Conservation (phyloP, 2,113 vertebrate genomes). For the Tragelaphus strepsiceros region DNA sequence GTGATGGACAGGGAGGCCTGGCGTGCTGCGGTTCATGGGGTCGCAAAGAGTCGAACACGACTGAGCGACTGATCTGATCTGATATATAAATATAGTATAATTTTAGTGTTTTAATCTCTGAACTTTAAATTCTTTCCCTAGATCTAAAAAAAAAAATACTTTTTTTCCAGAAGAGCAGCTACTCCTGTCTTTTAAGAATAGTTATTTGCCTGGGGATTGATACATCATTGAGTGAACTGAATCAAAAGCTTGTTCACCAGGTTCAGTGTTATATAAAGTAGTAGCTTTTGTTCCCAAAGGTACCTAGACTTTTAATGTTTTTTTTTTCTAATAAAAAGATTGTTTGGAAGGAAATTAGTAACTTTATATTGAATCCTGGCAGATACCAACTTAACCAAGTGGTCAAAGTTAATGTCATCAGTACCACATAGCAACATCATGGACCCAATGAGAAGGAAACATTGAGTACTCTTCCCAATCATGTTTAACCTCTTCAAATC, state of each 20-base stretch:
- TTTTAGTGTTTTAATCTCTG: not conserved
- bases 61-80: too few relatives aligned
- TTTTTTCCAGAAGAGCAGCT: not conserved
- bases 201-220: not conserved
- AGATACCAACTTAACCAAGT: not conserved
- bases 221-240: not conserved
- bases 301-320: not conserved
- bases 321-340: not conserved
- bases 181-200: not conserved
- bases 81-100: not conserved
- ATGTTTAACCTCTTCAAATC: not conserved
- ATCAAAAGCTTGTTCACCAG: not conserved
- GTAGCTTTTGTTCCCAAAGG: not conserved
- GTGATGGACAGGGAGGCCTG: too few relatives aligned
- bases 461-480: not conserved
- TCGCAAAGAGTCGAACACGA: too few relatives aligned
- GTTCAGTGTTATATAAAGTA: not conserved
- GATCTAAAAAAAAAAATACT: not conserved
- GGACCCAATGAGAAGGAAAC: not conserved
- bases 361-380: not conserved
- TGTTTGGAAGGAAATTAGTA: conserved; percentile 1
- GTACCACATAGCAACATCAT: not conserved
- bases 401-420: not conserved
- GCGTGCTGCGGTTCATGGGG: too few relatives aligned
- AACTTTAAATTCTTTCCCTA: not conserved